phyloP scores from a whole-genome alignment of 2,888 invertebrate species.

The Drosophila prostipennis region DNA sequence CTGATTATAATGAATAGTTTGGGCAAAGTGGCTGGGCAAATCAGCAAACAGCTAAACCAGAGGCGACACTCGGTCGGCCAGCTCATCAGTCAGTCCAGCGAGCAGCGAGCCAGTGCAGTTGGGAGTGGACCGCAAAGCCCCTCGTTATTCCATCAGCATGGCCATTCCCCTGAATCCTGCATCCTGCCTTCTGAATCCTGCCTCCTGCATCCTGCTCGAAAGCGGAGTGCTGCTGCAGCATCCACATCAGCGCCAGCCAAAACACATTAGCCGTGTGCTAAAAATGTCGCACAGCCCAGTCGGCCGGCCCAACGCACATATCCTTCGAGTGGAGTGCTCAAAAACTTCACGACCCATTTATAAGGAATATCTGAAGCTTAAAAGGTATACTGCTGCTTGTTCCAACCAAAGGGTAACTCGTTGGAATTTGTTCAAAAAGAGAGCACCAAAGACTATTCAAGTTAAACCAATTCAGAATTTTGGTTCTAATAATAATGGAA shows the following conservation, averaged over 20 bases:
- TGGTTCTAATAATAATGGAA: no score
- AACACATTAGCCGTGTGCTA: slow-evolving; percentile 69
- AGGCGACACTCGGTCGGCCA: slow-evolving; percentile 16
- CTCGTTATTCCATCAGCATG: slow-evolving; percentile 23
- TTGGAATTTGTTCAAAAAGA: no score
- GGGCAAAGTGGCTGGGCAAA: slow-evolving; percentile 20
- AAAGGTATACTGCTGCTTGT: no score
- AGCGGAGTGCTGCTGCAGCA: slow-evolving; percentile 1
- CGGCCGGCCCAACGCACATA: slow-evolving; percentile 44
- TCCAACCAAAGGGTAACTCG: no score
- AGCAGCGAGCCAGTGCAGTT: no score
- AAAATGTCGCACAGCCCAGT: slow-evolving; percentile 55
- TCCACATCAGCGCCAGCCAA: slow-evolving; percentile 57
- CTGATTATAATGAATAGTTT: slow-evolving; percentile 63
- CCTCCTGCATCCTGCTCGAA: neutral
- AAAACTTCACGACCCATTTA: neutral
- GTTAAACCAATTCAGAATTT: no score
- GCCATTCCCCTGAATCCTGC: neutral
- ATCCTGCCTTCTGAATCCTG: neutral
- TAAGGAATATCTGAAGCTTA: neutral
- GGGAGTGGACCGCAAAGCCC: slow-evolving; percentile 32
- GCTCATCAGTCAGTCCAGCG: slow-evolving; percentile 41
- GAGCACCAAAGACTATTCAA: no score
- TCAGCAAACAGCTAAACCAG: slow-evolving; percentile 32
- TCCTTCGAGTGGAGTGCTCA: slow-evolving; percentile 12